Percentiles rank a stretch among this genome's conserved stretches.
Conservation (phyloP, 2,888 invertebrate genomes). For the Hydroisotoma schaefferi region DNA sequence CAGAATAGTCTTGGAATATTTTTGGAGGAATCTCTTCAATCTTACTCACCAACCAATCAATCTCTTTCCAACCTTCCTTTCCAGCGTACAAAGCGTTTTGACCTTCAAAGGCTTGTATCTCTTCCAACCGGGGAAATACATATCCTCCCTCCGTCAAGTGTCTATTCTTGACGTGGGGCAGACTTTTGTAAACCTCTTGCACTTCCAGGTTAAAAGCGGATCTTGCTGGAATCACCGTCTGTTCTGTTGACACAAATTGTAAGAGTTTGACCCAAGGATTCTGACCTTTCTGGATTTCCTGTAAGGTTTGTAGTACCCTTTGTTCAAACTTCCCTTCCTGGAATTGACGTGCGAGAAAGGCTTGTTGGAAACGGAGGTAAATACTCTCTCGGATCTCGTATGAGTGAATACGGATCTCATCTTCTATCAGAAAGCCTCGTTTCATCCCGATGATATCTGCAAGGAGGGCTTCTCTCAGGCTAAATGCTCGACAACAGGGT, state of each 20-base stretch:
- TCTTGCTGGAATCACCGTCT: slow-evolving; percentile 6
- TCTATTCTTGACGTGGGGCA: slow-evolving; percentile 2
- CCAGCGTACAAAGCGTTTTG: not conserved
- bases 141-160: not conserved
- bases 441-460: not conserved
- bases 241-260: not conserved
- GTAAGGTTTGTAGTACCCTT: too few relatives aligned
- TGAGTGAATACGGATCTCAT: not conserved
- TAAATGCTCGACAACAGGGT: slow-evolving; percentile 1
- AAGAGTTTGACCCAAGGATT: not conserved
- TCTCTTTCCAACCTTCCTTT: slow-evolving; percentile 7
- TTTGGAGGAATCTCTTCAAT: not conserved
- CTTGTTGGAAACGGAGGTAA: slow-evolving; percentile 1
- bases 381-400: not conserved
- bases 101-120: slow-evolving; percentile 14
- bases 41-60: slow-evolving; percentile 6
- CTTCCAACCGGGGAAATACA: not conserved
- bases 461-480: not conserved
- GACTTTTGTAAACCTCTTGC: slow-evolving; percentile 5
- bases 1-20: slow-evolving; percentile 3
- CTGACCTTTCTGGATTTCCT: too few relatives aligned
- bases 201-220: slow-evolving; percentile 2
- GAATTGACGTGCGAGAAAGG: slow-evolving; percentile 5
- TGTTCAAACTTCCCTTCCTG: slow-evolving; percentile 1
- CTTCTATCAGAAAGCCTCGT: slow-evolving; percentile 1